Percentiles rank a stretch among this genome's conserved stretches.
These are phyloP conservation scores for Pollimyrus isidori DNA, from an alignment of 2,113 vertebrate genomes.

Conservation along the genomic window DNA sequence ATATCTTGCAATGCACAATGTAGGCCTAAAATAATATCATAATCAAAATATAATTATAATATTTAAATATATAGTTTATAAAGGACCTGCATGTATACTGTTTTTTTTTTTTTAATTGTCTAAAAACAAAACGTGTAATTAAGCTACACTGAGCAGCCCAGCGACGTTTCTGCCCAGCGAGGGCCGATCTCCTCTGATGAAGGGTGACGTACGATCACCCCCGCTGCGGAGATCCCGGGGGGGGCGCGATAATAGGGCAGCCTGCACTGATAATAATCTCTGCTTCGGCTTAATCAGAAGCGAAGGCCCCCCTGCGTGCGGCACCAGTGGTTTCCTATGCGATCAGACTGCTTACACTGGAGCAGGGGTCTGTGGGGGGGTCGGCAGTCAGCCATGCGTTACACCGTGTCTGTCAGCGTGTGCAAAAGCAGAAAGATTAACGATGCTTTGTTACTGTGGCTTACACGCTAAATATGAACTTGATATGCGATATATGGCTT, in stretches of 20 bases:
- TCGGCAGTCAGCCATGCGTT: not conserved
- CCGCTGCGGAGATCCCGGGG: not conserved
- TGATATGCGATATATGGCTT: not conserved
- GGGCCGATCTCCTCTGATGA: conserved; percentile 3
- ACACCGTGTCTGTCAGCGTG: not conserved
- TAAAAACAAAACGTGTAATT: not conserved
- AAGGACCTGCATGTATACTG: not conserved
- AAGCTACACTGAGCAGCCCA: not conserved
- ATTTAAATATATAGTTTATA: not conserved
- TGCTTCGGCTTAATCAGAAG: not conserved
- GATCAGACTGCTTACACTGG: not conserved
- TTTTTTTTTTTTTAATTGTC: not conserved
- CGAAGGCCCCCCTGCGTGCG: not conserved
- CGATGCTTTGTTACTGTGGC: not conserved
- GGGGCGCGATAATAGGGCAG: not conserved
- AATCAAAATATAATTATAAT: not conserved
- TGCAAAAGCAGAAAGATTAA: not conserved
- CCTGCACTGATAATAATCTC: not conserved
- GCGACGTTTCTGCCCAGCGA: not conserved
- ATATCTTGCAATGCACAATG: not conserved
- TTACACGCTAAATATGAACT: not conserved
- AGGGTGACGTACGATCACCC: not conserved
- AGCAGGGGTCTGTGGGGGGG: not conserved
- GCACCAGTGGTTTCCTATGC: not conserved
- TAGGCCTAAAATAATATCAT: not conserved